These are phyloP conservation scores for Fukomys damarensis DNA, from an alignment of 2,113 vertebrate genomes.

Conservation along the genomic window DNA sequence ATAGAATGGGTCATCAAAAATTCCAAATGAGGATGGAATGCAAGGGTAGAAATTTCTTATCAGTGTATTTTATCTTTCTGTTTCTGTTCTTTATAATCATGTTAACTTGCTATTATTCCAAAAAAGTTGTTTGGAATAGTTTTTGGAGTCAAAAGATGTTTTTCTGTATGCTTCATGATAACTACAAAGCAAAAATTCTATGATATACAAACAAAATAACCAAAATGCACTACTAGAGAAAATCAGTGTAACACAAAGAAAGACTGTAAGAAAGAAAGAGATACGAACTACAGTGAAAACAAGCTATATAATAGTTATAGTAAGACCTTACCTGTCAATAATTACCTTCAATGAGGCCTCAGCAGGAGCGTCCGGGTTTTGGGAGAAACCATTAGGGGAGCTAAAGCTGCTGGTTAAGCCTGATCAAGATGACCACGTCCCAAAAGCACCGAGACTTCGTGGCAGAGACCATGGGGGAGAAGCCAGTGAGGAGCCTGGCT, in stretches of 20 bases:
- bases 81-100: neutral
- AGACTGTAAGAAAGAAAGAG: neutral
- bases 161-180: neutral
- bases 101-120: neutral
- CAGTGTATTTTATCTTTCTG: neutral
- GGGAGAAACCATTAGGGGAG: too few relatives aligned
- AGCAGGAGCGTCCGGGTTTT: too few relatives aligned
- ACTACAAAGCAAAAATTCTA: neutral
- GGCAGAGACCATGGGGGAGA: conserved; percentile 95
- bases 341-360: neutral
- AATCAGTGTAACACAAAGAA: neutral
- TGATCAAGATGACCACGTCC: conserved; percentile 87
- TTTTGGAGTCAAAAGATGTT: neutral
- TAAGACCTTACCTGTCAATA: neutral
- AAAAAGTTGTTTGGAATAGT: neutral
- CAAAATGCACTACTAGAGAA: neutral
- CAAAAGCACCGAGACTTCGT: conserved; percentile 95
- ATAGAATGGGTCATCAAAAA: neutral
- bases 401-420: too few relatives aligned
- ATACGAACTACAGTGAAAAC: neutral
- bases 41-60: neutral
- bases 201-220: neutral
- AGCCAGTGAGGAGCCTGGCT: conserved; percentile 89
- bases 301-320: neutral
- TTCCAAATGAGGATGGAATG: neutral